Evolutionary conservation across 2,888 invertebrate genomes (phyloP), one percentile per base, ranked within the genome.

Genomic region (Plagodis pulveraria): DNA sequence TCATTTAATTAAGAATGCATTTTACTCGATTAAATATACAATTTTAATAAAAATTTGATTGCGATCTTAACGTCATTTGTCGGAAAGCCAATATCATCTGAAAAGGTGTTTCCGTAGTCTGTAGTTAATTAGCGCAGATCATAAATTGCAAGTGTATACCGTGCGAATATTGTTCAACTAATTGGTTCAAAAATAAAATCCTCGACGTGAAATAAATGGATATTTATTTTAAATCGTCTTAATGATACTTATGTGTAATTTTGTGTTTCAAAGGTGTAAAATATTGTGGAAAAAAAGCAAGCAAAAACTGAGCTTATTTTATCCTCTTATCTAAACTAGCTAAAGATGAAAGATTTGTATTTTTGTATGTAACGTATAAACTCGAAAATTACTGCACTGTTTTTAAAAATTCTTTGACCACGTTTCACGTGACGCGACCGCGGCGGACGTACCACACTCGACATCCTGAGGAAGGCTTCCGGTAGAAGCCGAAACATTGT

Each of bases 181-280:
- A 58, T 53, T 64, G 53, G 58, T 58, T 43, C 47, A 11, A 46
- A 55, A 57, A 36, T 41, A n/a, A n/a, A n/a, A 50, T 50, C 51
- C 67, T 66, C 58, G 55, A 51, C 63, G 57, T 58, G 62, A 61
- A 66, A 59, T 60, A 68, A 68, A 65, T 62, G 63, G 69, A 73
- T 71, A 66, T 69, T 73, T 71, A 65, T 61, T 74, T 67, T 67
- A 65, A 67, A 73, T 70, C 70, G 59, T 66, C 65, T 60, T 69
- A 72, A 73, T 72, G 67, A 60, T 59, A 66, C 61, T 55, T 63
- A 49, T 55, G 49, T 43, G 42, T 32, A 38, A 9, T 49, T 49
- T 40, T 9, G 10, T 49, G 36, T 42, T 34, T 5, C 44, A 9
- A 7, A 56, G 40, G 49, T 56, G 49, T 49, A 33, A 56, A 56